Conservation (phyloP, 2,113 vertebrate species). For the Isurus oxyrinchus region DNA sequence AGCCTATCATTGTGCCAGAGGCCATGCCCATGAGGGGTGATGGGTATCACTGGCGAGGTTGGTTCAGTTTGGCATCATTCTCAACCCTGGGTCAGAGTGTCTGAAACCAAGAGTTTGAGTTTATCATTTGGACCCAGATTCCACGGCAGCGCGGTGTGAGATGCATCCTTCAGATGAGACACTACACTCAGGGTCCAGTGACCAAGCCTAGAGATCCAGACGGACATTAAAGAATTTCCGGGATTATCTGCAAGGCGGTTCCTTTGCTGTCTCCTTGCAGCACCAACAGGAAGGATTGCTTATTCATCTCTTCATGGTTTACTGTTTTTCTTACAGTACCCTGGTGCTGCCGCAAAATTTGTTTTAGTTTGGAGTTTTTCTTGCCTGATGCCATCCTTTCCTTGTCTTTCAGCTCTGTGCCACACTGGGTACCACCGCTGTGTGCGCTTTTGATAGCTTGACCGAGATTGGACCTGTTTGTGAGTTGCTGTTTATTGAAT, state of each 20-base stretch:
- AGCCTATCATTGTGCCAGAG: background rate
- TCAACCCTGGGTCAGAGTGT: too few relatives aligned
- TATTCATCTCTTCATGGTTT: background rate
- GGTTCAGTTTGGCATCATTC: too few relatives aligned
- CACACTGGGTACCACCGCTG: slow-evolving; percentile 87
- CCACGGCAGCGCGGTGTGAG: too few relatives aligned
- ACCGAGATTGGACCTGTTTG: slow-evolving; percentile 84
- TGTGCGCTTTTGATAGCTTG: slow-evolving; percentile 86
- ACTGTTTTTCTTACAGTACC: background rate
- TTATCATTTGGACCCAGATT: too few relatives aligned
- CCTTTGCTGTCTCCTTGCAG: background rate
- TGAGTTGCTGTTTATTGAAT: slow-evolving; percentile 54
- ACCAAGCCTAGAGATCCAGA: too few relatives aligned
- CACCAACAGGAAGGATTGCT: background rate
- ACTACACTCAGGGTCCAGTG: background rate
- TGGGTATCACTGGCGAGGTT: too few relatives aligned
- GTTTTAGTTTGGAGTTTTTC: background rate
- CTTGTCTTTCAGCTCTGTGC: slow-evolving; percentile 70
- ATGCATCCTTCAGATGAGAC: background rate
- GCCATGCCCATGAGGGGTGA: too few relatives aligned
- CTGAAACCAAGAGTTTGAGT: too few relatives aligned
- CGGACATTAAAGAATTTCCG: background rate
- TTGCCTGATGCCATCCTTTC: slow-evolving; percentile 9
- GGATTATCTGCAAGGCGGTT: background rate
- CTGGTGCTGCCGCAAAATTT: background rate